Percentiles rank a stretch among this genome's conserved stretches.
Evolutionary conservation across 2,797 vertebrate genomes (phyloP).

Genomic region (Rhinella marina): DNA sequence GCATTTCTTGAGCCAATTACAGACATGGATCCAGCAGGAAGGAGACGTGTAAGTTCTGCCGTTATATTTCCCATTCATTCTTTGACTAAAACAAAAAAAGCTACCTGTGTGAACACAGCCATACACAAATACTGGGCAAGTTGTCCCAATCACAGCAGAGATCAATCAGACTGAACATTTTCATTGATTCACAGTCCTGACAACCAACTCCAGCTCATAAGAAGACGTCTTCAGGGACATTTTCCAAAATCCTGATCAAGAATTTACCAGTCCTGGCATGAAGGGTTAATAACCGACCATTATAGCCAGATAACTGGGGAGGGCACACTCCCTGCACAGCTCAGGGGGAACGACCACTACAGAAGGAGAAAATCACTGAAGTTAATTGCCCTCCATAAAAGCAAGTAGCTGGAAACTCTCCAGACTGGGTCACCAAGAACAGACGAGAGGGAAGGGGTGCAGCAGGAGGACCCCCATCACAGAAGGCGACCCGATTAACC

Average conservation of each 20-base stretch:
- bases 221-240: not conserved
- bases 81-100: no score
- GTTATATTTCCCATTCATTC: no score
- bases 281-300: not conserved
- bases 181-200: no score
- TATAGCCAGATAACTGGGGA: not conserved
- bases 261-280: not conserved
- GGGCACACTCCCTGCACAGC: not conserved
- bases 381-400: not conserved
- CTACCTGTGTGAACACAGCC: not conserved
- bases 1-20: no score
- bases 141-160: not conserved
- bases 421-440: not conserved
- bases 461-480: not conserved
- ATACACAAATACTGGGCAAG: not conserved
- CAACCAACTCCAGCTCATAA: no score
- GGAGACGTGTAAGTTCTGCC: no score
- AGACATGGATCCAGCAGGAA: no score
- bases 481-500: not conserved
- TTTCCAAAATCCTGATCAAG: not conserved
- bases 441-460: not conserved
- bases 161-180: not conserved
- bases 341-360: not conserved
- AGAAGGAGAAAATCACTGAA: not conserved
- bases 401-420: not conserved